Evolutionary conservation across 2,113 vertebrate species (phyloP), one percentile per base, ranked within the genome.

Genomic region (Malurus alboscapulatus): DNA sequence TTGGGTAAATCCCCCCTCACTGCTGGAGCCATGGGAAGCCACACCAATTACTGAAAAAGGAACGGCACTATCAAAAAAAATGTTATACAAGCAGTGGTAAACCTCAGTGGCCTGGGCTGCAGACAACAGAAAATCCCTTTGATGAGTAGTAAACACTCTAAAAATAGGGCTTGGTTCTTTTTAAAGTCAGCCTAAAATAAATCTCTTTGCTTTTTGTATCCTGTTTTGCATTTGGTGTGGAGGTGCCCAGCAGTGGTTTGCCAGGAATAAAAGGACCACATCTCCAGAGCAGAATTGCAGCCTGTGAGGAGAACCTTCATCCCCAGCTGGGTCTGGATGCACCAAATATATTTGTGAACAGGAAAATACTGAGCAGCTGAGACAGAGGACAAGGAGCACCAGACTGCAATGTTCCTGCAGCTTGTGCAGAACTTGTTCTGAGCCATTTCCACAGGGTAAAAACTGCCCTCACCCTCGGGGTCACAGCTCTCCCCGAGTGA

Each of bases 51-150:
- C 91, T 92, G 69, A n/a, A 92, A 95, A 96, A 84, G 74, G 53
- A 94, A 78, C 45, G 61, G 77, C 78, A 82, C 93, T 96, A 97
- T 94, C 94, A 97, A 97, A 97, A 97, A 97, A 97, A 97, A 96
- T 96, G 97, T 97, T 97, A 97, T 97, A 98, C 97, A 98, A 98
- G 96, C 93, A 96, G 97, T 95, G 98, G 98, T 98, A 98, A 98
- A 98, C 98, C 98, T 97, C 97, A 95, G 93, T 17, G 91, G 97
- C 96, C 92, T 95, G 92, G 95, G 95, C 81, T 90, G 82, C 93
- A 97, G 96, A 88, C 85, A 72, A 88, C 84, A 95, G 96, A 96
- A 94, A 95, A 94, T 69, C 94, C 86, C 81, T 96, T 94, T 94
- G 88, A 95, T 42, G 57, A 96, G 77, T 91, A 95, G 94, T 90